phyloP scores from a whole-genome alignment of 2,113 vertebrate genomes.

The Amphiprion ocellaris region DNA sequence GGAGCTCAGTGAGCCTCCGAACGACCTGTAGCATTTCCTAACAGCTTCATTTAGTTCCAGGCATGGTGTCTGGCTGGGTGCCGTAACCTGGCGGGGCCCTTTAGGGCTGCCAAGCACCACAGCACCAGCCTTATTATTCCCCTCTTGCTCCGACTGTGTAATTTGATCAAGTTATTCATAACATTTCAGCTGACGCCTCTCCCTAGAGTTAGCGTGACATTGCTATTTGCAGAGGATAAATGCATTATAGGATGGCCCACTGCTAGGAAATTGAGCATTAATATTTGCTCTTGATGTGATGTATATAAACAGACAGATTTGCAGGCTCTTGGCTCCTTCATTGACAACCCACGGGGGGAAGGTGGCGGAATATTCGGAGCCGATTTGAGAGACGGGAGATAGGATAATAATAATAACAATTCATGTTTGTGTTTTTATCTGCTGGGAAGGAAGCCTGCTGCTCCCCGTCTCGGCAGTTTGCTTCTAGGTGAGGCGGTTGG shows the following conservation, averaged over 20 bases:
- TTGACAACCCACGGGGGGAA: slow-evolving; percentile 62
- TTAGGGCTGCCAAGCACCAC: slow-evolving; percentile 58
- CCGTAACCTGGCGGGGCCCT: slow-evolving; percentile 70
- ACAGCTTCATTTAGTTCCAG: slow-evolving; percentile 78
- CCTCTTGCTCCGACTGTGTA: slow-evolving; percentile 77
- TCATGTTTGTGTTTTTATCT: slow-evolving; percentile 73
- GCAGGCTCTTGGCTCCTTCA: slow-evolving; percentile 70
- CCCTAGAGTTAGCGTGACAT: slow-evolving; percentile 81
- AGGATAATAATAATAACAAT: slow-evolving; percentile 74
- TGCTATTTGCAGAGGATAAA: slow-evolving; percentile 85
- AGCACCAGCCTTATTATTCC: slow-evolving; percentile 75
- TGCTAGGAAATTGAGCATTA: slow-evolving; percentile 83
- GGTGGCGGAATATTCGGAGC: slow-evolving; percentile 47
- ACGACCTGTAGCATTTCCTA: slow-evolving; percentile 71
- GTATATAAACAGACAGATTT: slow-evolving; percentile 81
- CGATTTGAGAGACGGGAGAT: slow-evolving; percentile 59
- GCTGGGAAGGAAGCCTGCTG: slow-evolving; percentile 67
- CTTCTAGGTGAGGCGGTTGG: slow-evolving; percentile 52
- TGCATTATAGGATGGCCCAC: slow-evolving; percentile 79
- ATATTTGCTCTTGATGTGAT: slow-evolving; percentile 83
- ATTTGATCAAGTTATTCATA: slow-evolving; percentile 85
- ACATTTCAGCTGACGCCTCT: slow-evolving; percentile 78
- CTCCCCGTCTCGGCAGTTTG: slow-evolving; percentile 55
- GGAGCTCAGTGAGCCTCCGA: slow-evolving; percentile 30
- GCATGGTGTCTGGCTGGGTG: slow-evolving; percentile 70